Evolutionary conservation across 2,113 vertebrate genomes (phyloP).

Genomic region (Lonchura striata): DNA sequence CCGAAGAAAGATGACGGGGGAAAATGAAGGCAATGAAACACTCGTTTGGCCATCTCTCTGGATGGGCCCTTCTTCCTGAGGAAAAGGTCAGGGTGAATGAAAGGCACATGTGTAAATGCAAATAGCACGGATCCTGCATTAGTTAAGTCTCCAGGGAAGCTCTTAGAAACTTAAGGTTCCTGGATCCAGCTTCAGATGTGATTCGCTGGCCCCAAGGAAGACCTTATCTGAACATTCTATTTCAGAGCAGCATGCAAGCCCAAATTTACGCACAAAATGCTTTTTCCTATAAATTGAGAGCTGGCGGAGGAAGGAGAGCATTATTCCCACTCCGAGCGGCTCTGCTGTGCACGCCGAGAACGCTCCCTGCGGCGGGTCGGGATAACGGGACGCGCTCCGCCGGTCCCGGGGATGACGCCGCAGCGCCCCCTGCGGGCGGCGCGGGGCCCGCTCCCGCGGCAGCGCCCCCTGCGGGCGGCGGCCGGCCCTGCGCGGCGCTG

Average conservation of each 20-base stretch:
- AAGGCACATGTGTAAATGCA: neutral
- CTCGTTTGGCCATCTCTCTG: neutral
- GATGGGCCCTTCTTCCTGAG: neutral
- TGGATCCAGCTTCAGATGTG: neutral
- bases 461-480: too few species aligned
- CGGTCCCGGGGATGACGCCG: too few species aligned
- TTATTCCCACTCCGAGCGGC: accelerated
- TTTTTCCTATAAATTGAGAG: neutral
- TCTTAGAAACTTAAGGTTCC: neutral
- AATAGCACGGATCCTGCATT: neutral
- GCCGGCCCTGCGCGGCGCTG: too few species aligned
- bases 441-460: too few species aligned
- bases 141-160: neutral
- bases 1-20: neutral
- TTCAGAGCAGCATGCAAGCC: neutral
- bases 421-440: too few species aligned
- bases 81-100: neutral
- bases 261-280: too few species aligned
- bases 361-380: too few species aligned
- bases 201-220: neutral
- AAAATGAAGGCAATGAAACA: neutral
- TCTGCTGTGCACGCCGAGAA: neutral
- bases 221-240: neutral
- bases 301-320: neutral
- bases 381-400: too few species aligned